These are phyloP conservation scores for Panurus biarmicus DNA, from an alignment of 2,113 vertebrate species.

Conservation along the genomic window DNA sequence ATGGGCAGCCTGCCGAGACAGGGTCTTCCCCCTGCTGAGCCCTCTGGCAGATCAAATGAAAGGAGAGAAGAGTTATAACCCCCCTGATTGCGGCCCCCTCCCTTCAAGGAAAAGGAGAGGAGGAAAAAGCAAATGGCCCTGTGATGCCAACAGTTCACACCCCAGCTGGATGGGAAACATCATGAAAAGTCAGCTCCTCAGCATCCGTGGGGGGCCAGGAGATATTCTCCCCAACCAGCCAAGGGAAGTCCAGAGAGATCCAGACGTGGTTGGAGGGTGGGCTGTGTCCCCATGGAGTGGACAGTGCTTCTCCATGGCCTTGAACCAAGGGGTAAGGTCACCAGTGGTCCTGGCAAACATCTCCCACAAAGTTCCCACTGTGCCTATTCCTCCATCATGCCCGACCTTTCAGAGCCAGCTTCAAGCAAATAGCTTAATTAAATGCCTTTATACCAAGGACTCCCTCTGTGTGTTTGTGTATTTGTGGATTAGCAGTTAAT, in stretches of 20 bases:
- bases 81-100: not conserved
- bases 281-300: rapidly evolving
- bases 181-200: not conserved
- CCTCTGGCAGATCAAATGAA: conserved; percentile 50
- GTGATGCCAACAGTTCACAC: not conserved
- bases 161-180: not conserved
- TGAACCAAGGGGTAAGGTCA: not conserved
- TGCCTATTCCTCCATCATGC: rapidly evolving
- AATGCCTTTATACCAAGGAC: conserved; percentile 37
- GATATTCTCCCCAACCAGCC: not conserved
- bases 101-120: not conserved
- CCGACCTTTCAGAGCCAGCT: not conserved
- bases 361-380: not conserved
- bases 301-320: not conserved
- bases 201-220: not conserved
- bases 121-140: not conserved
- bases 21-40: conserved; percentile 43
- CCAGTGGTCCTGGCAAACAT: not conserved
- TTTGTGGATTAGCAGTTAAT: conserved; percentile 56
- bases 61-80: conserved; percentile 21
- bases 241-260: not conserved
- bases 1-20: not conserved
- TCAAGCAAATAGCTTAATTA: conserved; percentile 39
- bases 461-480: conserved; percentile 48
- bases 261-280: rapidly evolving